Base-by-base conservation (phyloP, 2,797 vertebrate genomes). In the Sarcophilus harrisii region DNA sequence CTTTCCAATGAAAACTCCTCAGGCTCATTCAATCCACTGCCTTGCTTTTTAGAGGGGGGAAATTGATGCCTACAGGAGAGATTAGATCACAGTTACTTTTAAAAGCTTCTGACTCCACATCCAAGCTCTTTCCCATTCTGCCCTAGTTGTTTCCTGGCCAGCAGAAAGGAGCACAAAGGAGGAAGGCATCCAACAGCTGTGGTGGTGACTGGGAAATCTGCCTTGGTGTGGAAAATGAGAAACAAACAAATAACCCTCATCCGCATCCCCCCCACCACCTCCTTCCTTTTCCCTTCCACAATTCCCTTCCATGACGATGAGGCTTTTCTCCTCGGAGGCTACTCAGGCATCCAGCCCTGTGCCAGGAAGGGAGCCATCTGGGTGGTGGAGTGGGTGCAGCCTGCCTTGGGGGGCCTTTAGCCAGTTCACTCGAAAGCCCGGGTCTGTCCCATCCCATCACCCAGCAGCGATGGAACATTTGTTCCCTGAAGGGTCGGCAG, bases 401-500 rank as follows among this genome's bases (percentile, higher is more conserved):
- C 2, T 97, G 98, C 99, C 98, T 96, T 97, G 49, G 98, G 98
- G 98, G 98, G 98, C 98, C 98, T 99, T 99, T 98, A 99, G 98
- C 99, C 98, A 98, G 98, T 99, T 99, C 98, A 99, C 98, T 98
- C 98, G 98, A 99, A 99, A 98, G 98, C 96, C 97, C 73, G 94
- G 98, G 97, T 99, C 98, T 99, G 98, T 99, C 97, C 98, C 98
- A 97, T 98, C 98, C 98, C 98, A 98, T 98, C 97, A 98, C 98
- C 99, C 98, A 99, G 98, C 98, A 99, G 98, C 98, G 98, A 98
- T 97, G 97, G 98, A 99, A 99, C 99, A 98, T 99, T 99, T 98
- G 98, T 98, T 99, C 98, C 98, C 99, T 91, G 97, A 98, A 98
- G 98, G 99, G 96, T 98, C 96, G 98, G 98, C 98, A 90, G 96